phyloP scores from a whole-genome alignment of 2,797 vertebrate genomes.

The Acanthiza pusilla region DNA sequence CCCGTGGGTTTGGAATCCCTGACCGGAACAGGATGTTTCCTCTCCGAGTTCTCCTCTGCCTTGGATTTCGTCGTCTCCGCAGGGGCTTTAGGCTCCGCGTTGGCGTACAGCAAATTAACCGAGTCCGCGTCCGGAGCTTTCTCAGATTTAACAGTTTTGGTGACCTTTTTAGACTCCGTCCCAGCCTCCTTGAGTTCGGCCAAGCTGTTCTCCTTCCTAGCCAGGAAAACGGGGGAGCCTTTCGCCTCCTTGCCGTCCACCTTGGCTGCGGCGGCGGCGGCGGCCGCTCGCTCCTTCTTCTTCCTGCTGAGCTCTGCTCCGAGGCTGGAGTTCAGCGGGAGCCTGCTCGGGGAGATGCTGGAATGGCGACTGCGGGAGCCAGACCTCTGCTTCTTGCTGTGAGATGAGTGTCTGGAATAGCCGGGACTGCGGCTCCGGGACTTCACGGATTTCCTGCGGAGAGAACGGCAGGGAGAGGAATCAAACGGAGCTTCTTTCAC shows the following conservation, averaged over 20 bases:
- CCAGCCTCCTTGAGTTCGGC: constrained; percentile 66
- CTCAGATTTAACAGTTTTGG: constrained; percentile 70
- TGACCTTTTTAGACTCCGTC: constrained; percentile 72
- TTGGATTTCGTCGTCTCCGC: constrained; percentile 65
- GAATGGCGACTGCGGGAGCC: constrained; percentile 85
- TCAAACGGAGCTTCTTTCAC: rapidly evolving
- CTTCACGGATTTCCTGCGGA: constrained; percentile 85
- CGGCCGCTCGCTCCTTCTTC: constrained; percentile 92
- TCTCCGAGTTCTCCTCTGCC: constrained; percentile 72
- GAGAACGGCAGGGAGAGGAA: background rate
- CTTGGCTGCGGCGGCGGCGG: constrained; percentile 83
- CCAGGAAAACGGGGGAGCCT: constrained; percentile 71
- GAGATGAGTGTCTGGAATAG: constrained; percentile 87
- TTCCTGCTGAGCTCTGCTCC: constrained; percentile 93
- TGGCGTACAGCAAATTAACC: constrained; percentile 18
- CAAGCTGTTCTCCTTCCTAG: constrained; percentile 76
- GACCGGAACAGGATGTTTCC: constrained; percentile 52
- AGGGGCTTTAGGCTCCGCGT: constrained; percentile 69
- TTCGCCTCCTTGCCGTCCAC: constrained; percentile 76
- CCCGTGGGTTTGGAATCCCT: constrained; percentile 71
- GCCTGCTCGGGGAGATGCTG: constrained; percentile 87
- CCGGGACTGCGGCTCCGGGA: constrained; percentile 92
- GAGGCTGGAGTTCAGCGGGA: constrained; percentile 92
- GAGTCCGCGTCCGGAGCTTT: constrained; percentile 71
- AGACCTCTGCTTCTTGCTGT: constrained; percentile 88